Base-by-base conservation (phyloP, 2,797 vertebrate genomes). In the Notolepis coatsorum region DNA sequence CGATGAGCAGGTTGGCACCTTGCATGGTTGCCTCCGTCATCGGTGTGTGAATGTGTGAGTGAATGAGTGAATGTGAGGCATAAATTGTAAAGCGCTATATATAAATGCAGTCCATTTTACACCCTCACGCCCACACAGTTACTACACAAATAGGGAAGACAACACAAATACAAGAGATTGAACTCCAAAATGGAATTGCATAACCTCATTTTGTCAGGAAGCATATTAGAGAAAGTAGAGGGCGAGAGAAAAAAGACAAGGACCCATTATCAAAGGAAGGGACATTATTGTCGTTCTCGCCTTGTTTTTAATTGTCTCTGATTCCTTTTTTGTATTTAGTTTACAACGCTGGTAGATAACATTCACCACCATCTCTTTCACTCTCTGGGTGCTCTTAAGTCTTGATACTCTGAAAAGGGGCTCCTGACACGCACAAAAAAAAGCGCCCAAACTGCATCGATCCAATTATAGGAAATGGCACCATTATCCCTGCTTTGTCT, bases 161-260 rank as follows among this genome's bases (percentile, higher is more conserved):
- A 15, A 18, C 21, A 10, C 13, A 65, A 64, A 65, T 31, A 53
- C 53, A 68, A 59, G 28, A 65, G 54, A 71, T 25, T 67, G 53
- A 69, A 79, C 72, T 15, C 20, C n/a, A 72, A 78, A 84, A 82
- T 76, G 79, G 62, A 85, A 80, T 86, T 56, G 59, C 56, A 75
- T 61, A 82, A 82, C 42, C 73, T 80, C 73, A 80, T 84, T n/a
- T 81, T 65, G 73, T 79, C 69, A 71, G 72, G n/a, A 10, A 60
- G 55, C 37, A 24, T 54, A 45, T 50, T 73, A 65, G n/a, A 52
- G 61, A 23, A 50, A 50, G 56, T 24, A 42, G 52, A 58, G 50
- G 54, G 10, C 21, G 52, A 57, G 47, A 65, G n/a, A n/a, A n/a
- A n/a, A n/a, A n/a, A n/a, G n/a, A n/a, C n/a, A 35, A 37, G 17